Evolutionary conservation across 2,888 invertebrate species (phyloP).

Genomic region (Diarsia brunnea): DNA sequence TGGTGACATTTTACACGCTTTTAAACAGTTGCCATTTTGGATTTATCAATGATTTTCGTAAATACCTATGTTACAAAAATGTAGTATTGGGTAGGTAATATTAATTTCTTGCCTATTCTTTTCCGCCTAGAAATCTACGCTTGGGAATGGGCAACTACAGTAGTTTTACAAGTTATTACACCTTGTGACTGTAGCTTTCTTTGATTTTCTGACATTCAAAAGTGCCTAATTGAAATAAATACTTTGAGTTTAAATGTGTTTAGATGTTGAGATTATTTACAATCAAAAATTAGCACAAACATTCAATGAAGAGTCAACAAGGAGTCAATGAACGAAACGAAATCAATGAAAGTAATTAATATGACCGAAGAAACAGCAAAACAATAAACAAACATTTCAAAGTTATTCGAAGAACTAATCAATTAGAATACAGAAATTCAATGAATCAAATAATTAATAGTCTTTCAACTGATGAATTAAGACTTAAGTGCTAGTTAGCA

Average conservation of each 20-base stretch:
- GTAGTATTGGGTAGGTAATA: not conserved
- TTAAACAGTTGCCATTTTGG: conserved; percentile 22
- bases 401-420: conserved; percentile 8
- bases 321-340: not conserved
- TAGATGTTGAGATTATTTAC: too few relatives aligned
- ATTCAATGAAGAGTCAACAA: too few relatives aligned
- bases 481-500: conserved; percentile 13
- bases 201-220: too few relatives aligned
- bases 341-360: not conserved
- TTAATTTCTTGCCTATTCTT: not conserved
- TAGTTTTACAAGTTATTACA: too few relatives aligned
- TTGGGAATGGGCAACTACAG: too few relatives aligned
- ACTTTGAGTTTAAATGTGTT: too few relatives aligned
- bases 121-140: too few relatives aligned
- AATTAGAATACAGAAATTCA: conserved; percentile 11
- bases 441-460: conserved; percentile 10
- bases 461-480: conserved; percentile 9
- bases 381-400: not conserved
- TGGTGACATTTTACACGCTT: conserved; percentile 5
- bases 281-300: too few relatives aligned
- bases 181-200: too few relatives aligned
- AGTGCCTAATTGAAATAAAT: too few relatives aligned
- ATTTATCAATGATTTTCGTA: conserved; percentile 13
- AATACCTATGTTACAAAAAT: not conserved
- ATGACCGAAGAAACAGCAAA: not conserved